These are phyloP conservation scores for Pristionchus arcanus DNA, from an alignment of 2,888 invertebrate species.

Conservation along the genomic window DNA sequence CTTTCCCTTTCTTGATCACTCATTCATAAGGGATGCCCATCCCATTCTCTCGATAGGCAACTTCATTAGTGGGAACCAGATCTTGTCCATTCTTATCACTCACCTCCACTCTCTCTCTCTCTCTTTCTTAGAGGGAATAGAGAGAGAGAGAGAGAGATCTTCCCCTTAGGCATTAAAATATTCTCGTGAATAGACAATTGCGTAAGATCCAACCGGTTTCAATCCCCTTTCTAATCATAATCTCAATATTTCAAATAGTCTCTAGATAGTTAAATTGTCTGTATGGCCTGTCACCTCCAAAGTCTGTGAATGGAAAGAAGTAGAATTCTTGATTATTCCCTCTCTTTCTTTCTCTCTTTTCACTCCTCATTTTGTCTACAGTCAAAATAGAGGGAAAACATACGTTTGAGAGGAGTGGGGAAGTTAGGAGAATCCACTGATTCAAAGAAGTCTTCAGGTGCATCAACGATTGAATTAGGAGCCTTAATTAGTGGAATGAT, in stretches of 20 bases:
- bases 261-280: not conserved
- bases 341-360: not conserved
- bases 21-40: not conserved
- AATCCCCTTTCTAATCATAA: not conserved
- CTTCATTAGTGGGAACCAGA: not conserved
- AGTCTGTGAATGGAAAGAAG: not conserved
- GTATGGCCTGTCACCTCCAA: not conserved
- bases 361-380: not conserved
- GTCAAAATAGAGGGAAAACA: not conserved
- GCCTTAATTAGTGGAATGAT: not conserved
- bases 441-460: not conserved
- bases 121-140: not conserved
- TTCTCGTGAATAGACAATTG: not conserved
- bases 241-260: not conserved
- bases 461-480: slow-evolving; percentile 44
- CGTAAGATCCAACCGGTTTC: not conserved
- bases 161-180: not conserved
- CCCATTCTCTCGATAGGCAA: not conserved
- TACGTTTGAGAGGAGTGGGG: slow-evolving; percentile 31
- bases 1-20: too few relatives aligned
- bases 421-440: not conserved
- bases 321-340: not conserved
- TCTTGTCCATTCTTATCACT: slow-evolving; percentile 1
- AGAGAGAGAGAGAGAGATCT: not conserved
- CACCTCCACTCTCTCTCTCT: not conserved